These are phyloP conservation scores for Drosophila takahashii DNA, from an alignment of 1,140 invertebrate genomes.

Conservation along the genomic window DNA sequence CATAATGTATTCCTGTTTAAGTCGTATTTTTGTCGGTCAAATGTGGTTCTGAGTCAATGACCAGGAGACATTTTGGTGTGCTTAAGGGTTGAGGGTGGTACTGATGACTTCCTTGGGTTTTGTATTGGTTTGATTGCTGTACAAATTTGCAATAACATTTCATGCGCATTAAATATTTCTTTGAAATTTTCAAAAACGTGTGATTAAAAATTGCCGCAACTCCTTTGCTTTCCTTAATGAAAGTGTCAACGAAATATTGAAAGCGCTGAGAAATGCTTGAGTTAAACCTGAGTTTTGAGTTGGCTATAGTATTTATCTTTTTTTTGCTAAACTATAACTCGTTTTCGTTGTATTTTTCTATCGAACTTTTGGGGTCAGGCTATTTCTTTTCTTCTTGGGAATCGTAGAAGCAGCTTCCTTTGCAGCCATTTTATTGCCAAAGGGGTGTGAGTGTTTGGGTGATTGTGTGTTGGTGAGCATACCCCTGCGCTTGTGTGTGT, in stretches of 20 bases:
- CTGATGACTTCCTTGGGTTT: conserved; percentile 22
- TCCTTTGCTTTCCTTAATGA: conserved; percentile 65
- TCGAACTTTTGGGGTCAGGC: conserved; percentile 52
- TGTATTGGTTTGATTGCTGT: conserved; percentile 33
- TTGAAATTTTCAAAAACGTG: conserved; percentile 66
- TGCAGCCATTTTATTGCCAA: conserved; percentile 81
- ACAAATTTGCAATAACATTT: conserved; percentile 53
- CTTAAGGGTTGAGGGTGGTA: conserved; percentile 21
- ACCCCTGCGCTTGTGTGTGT: conserved; percentile 56
- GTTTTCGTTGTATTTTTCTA: conserved; percentile 25
- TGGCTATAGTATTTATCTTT: conserved; percentile 2
- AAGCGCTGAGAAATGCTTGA: conserved; percentile 62
- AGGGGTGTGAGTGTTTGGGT: conserved; percentile 60
- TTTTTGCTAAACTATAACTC: conserved; percentile 17
- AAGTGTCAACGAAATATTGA: conserved; percentile 77
- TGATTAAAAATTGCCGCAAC: conserved; percentile 62
- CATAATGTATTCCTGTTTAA: background rate
- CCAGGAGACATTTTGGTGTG: conserved; percentile 33
- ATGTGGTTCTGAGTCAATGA: conserved; percentile 30
- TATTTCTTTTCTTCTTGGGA: conserved; percentile 83
- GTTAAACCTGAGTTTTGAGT: conserved; percentile 39
- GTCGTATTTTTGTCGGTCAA: conserved; percentile 11
- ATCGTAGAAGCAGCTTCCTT: conserved; percentile 83
- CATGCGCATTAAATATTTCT: conserved; percentile 75
- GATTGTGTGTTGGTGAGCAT: conserved; percentile 35